Percentiles rank a stretch among this genome's conserved stretches.
Evolutionary conservation across 1,140 invertebrate species (phyloP).

Genomic region (Goniozus legneri): DNA sequence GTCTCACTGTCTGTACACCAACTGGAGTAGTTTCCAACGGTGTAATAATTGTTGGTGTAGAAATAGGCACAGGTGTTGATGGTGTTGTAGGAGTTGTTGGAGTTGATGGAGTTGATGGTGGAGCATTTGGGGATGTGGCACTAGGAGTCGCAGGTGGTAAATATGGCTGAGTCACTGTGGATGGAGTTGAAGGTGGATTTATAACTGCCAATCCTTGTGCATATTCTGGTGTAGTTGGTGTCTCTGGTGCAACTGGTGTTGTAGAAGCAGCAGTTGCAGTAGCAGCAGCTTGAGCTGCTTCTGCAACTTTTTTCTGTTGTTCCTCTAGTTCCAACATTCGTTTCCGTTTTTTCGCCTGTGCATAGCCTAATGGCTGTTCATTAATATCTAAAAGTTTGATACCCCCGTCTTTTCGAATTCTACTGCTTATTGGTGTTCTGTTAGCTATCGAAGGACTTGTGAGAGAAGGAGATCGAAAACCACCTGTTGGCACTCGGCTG

Average conservation of each 20-base stretch:
- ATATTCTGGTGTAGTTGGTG: constrained; percentile 66
- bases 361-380: constrained; percentile 80
- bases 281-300: constrained; percentile 56
- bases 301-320: constrained; percentile 65
- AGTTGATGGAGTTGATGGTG: constrained; percentile 35
- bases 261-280: constrained; percentile 47
- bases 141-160: constrained; percentile 37
- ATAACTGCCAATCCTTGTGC: constrained; percentile 67
- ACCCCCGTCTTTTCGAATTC: constrained; percentile 79
- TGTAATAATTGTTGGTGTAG: constrained; percentile 36
- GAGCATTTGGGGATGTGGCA: constrained; percentile 24
- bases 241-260: constrained; percentile 49
- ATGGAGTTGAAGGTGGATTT: constrained; percentile 45
- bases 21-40: constrained; percentile 39
- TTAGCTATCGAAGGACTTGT: constrained; percentile 55
- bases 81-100: constrained; percentile 37
- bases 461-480: constrained; percentile 62
- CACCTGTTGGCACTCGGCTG: constrained; percentile 68
- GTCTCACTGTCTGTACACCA: constrained; percentile 48
- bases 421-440: constrained; percentile 52
- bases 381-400: constrained; percentile 90
- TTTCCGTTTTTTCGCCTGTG: constrained; percentile 60
- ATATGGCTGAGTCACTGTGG: constrained; percentile 35
- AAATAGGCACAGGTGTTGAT: constrained; percentile 40
- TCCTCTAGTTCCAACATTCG: constrained; percentile 74